A percentile compares a stretch with the other conserved stretches of the same genome.
Evolutionary conservation across 1,140 invertebrate genomes (phyloP).

Genomic region (Amyelois transitella): DNA sequence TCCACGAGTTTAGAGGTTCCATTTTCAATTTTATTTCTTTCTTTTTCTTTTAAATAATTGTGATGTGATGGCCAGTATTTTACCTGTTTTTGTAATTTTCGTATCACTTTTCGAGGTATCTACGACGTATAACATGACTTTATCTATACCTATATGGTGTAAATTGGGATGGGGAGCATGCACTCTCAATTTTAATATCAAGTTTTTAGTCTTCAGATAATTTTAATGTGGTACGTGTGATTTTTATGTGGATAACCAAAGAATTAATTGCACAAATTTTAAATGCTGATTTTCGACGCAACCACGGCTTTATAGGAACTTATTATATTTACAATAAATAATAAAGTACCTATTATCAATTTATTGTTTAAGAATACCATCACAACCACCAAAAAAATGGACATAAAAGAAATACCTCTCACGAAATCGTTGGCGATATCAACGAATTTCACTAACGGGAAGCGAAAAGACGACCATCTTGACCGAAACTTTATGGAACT

Average conservation of each 20-base stretch:
- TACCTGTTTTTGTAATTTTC: slow-evolving; percentile 20
- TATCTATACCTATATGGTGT: slow-evolving; percentile 43
- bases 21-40: not conserved
- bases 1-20: not conserved
- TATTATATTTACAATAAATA: no score
- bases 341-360: no score
- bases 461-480: slow-evolving; percentile 22
- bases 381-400: not conserved
- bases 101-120: slow-evolving; percentile 40
- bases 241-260: no score
- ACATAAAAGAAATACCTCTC: slow-evolving; percentile 23
- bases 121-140: slow-evolving; percentile 26
- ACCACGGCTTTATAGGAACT: no score
- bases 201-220: slow-evolving; percentile 24
- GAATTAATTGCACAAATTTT: slow-evolving; percentile 4
- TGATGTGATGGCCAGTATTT: slow-evolving; percentile 20
- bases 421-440: slow-evolving; percentile 33
- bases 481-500: slow-evolving; percentile 29
- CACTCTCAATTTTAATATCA: slow-evolving; percentile 34
- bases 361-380: no score
- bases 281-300: no score
- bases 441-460: slow-evolving; percentile 14
- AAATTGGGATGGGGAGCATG: slow-evolving; percentile 25
- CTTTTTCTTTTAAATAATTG: not conserved
- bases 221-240: slow-evolving; percentile 27